phyloP scores from a whole-genome alignment of 2,113 vertebrate genomes.

The Trematocara variabile region DNA sequence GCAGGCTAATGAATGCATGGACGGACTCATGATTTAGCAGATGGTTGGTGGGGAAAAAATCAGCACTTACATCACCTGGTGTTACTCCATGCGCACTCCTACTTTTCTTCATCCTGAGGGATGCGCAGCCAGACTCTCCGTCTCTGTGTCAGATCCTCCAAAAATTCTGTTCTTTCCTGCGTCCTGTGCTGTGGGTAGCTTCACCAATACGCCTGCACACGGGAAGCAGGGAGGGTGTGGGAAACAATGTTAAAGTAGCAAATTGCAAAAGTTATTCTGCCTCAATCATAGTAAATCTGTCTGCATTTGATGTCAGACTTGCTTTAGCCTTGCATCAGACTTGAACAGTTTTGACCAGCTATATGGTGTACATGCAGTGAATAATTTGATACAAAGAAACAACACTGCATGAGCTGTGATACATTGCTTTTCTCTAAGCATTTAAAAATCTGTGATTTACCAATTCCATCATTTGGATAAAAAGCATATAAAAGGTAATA shows the following conservation, averaged over 20 bases:
- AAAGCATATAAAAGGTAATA: not conserved
- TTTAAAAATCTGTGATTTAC: not conserved
- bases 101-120: constrained; percentile 87
- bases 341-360: not conserved
- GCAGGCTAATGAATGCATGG: not conserved
- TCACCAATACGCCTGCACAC: constrained; percentile 33
- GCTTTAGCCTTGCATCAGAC: not conserved
- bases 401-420: not conserved
- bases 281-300: not conserved
- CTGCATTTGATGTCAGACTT: not conserved
- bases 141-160: not conserved
- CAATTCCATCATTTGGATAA: not conserved
- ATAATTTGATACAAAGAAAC: not conserved
- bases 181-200: constrained; percentile 3
- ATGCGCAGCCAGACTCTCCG: not conserved
- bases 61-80: constrained; percentile 79
- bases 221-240: not conserved
- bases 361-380: not conserved
- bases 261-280: not conserved
- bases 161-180: not conserved
- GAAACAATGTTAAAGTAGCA: not conserved
- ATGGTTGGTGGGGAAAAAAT: constrained; percentile 2
- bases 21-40: not conserved
- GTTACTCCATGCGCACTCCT: constrained; percentile 84
- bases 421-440: not conserved